phyloP scores from a whole-genome alignment of 2,113 vertebrate species.

The Origma solitaria region DNA sequence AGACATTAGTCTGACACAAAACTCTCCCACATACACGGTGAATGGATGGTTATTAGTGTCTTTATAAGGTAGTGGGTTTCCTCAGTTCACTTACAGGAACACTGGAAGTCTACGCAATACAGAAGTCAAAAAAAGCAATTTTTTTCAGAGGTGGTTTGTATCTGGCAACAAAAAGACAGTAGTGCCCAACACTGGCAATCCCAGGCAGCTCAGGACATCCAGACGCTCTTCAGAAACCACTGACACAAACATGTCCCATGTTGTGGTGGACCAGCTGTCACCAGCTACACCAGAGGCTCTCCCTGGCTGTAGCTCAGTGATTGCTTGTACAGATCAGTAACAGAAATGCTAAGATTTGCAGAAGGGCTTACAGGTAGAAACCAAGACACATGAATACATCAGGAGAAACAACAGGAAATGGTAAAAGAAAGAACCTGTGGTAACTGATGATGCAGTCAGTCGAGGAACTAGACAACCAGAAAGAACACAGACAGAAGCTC shows the following conservation, averaged over 20 bases:
- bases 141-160: background rate
- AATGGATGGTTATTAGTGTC: background rate
- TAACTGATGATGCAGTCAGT: background rate
- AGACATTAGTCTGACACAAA: background rate
- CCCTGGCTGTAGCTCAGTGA: background rate
- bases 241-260: fast-evolving
- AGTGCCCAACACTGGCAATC: background rate
- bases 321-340: background rate
- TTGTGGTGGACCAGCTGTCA: background rate
- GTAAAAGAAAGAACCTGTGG: background rate
- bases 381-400: background rate
- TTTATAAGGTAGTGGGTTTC: background rate
- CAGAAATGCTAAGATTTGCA: background rate
- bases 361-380: background rate
- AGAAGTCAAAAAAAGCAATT: background rate
- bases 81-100: background rate
- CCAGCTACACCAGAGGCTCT: background rate
- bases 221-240: background rate
- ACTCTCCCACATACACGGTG: background rate
- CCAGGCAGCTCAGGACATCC: background rate
- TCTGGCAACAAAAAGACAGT: background rate
- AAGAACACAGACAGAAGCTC: background rate
- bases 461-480: background rate
- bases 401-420: background rate
- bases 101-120: background rate